Base-by-base conservation (phyloP, 92 coral and sea anemone species). In the Heteractis magnifica region DNA sequence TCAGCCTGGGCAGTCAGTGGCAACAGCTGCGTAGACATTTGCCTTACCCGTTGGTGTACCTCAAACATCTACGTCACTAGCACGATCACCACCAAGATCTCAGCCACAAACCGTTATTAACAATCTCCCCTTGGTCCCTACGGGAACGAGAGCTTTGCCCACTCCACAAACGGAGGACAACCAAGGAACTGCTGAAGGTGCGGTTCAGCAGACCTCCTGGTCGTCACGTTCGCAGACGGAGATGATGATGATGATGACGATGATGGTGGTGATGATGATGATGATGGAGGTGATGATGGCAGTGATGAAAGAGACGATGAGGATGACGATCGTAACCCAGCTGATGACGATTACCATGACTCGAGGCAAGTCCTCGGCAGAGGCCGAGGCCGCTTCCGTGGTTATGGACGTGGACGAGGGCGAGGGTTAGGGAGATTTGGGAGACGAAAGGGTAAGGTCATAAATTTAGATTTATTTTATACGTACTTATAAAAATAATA, bases 151-250 rank as follows among this genome's bases (percentile, higher is more conserved):
- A 77, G 76, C 20, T 23, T 21, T 34, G 64, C 83, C 88, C 23
- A 84, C 87, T 9, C 87, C 87, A 5, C 87, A 84, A 41, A 77
- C 82, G 19, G 88, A 85, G 83, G 83, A 77, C 9, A 64, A 65
- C 65, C 88, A 75, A 13, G 88, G 78, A 18, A 41, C 49, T n/a
- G n/a, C n/a, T n/a, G n/a, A n/a, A n/a, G n/a, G n/a, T n/a, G n/a
- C n/a, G n/a, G n/a, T n/a, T 1, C 52, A 51, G 50, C 49, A 44
- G 21, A n/a, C n/a, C n/a, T n/a, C 68, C 68, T 52, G 7, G 53
- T 13, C 83, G 18, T 8, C 71, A 70, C 23, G 77, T 77, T 23
- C 71, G 88, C 11, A 83, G 83, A 8, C n/a, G n/a, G n/a, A 53
- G 56, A 52, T 53, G 79, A 23, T 50, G 84, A 81, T 50, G 82